Evolutionary conservation across 2,888 invertebrate species (phyloP).

Genomic region (Drosophila subsilvestris): DNA sequence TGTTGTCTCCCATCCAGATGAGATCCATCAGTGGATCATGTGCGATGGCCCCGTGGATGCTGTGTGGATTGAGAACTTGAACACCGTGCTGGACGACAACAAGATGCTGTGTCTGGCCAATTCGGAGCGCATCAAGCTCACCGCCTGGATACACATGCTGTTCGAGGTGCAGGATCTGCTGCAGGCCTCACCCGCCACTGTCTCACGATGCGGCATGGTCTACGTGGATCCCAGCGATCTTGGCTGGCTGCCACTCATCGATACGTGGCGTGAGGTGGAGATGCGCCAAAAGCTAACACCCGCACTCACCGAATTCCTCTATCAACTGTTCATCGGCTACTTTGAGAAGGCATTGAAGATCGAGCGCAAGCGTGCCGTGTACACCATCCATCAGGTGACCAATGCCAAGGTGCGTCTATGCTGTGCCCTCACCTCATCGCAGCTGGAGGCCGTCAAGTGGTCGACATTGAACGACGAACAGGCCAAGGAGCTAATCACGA

Average conservation of each 20-base stretch:
- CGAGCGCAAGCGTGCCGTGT: constrained; percentile 88
- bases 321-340: constrained; percentile 87
- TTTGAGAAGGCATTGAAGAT: constrained; percentile 88
- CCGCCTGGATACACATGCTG: constrained; percentile 94
- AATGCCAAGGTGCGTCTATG: constrained; percentile 92
- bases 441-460: constrained; percentile 87
- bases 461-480: constrained; percentile 85
- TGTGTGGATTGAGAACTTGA: constrained; percentile 97
- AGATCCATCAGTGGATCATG: constrained; percentile 95
- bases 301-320: constrained; percentile 87
- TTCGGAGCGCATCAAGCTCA: constrained; percentile 95
- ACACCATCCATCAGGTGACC: constrained; percentile 92
- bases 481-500: constrained; percentile 88
- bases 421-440: constrained; percentile 89
- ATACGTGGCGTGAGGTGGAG: constrained; percentile 88
- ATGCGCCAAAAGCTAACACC: constrained; percentile 85
- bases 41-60: constrained; percentile 97
- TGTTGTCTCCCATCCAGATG: constrained; percentile 72
- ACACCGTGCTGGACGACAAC: constrained; percentile 96
- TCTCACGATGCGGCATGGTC: constrained; percentile 94
- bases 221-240: constrained; percentile 94
- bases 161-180: constrained; percentile 94
- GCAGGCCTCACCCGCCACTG: constrained; percentile 96
- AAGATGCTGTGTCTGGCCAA: constrained; percentile 96
- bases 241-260: constrained; percentile 91